A percentile compares a stretch with the other conserved stretches of the same genome.
Conservation (phyloP, 2,113 vertebrate species). For the Agapornis roseicollis region DNA sequence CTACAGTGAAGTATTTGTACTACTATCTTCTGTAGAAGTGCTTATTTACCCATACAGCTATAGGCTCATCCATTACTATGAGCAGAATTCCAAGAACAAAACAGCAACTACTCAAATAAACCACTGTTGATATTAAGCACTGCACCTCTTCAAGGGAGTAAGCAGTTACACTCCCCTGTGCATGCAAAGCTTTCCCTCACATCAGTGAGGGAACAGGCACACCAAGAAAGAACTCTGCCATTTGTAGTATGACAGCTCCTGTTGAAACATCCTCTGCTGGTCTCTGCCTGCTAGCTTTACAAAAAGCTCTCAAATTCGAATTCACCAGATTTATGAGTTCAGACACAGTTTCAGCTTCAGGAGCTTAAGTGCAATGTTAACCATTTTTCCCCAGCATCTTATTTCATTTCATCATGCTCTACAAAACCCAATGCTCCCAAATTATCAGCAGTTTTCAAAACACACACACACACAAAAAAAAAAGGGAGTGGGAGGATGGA, state of each 20-base stretch:
- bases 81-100: not conserved
- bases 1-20: not conserved
- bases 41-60: not conserved
- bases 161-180: accelerated
- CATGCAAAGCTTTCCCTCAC: not conserved
- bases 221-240: not conserved
- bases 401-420: slow-evolving; percentile 18
- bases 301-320: not conserved
- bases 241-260: not conserved
- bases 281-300: not conserved
- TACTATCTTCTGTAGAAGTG: not conserved
- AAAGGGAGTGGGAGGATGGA: accelerated
- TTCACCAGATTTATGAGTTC: not conserved
- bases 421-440: not conserved
- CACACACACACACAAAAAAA: not conserved
- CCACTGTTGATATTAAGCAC: not conserved
- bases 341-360: not conserved
- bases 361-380: not conserved
- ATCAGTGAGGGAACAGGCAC: not conserved
- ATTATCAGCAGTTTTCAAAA: slow-evolving; percentile 14
- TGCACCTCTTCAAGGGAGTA: not conserved
- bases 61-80: not conserved
- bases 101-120: not conserved
- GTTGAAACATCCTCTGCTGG: not conserved
- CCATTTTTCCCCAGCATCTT: not conserved